A percentile compares a stretch with the other conserved stretches of the same genome.
Conservation (phyloP, 2,113 vertebrate species). For the Cyprinodon brontotheroides region DNA sequence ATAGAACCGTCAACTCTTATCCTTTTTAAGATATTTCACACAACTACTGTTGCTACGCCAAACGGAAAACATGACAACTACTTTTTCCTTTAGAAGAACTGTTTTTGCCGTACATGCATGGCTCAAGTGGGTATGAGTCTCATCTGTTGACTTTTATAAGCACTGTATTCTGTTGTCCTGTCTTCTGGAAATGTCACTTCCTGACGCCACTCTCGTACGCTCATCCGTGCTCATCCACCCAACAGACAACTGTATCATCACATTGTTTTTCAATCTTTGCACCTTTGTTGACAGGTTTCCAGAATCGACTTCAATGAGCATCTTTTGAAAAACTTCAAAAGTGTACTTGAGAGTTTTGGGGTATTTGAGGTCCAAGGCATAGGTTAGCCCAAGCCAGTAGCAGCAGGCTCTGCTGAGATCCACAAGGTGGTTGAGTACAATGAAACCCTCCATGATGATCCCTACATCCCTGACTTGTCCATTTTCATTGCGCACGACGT, state of each 20-base stretch:
- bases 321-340: slow-evolving; percentile 7
- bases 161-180: too few species aligned
- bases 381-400: slow-evolving; percentile 8
- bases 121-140: too few species aligned
- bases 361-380: not conserved
- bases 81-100: too few species aligned
- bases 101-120: too few species aligned
- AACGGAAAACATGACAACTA: too few species aligned
- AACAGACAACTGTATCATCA: not conserved
- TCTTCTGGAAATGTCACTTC: too few species aligned
- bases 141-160: too few species aligned
- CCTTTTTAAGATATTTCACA: too few species aligned
- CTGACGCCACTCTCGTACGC: too few species aligned
- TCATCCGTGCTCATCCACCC: too few species aligned
- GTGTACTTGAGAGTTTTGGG: slow-evolving; percentile 7
- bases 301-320: slow-evolving; percentile 10
- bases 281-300: slow-evolving; percentile 3
- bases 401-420: not conserved
- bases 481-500: not conserved
- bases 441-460: not conserved
- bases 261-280: slow-evolving; percentile 1
- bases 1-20: too few species aligned
- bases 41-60: too few species aligned
- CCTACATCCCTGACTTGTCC: not conserved
- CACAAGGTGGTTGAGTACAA: not conserved